Evolutionary conservation across 2,113 vertebrate genomes (phyloP), one percentile per base, ranked within the genome.

Genomic region (Pungitius pungitius): DNA sequence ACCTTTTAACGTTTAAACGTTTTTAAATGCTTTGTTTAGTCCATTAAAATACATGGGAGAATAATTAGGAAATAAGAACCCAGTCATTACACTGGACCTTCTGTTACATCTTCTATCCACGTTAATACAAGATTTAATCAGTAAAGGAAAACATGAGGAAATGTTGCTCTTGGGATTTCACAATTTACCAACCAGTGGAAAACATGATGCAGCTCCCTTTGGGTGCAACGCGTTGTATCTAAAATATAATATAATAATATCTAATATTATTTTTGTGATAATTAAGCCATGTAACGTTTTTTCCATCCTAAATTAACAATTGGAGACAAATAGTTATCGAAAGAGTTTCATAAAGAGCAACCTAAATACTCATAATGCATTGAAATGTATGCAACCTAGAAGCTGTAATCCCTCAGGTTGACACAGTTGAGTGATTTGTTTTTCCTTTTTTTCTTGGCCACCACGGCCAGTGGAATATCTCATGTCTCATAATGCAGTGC

Each of bases 141-240:
- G 18, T 22, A 8, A 47, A 51, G 59, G 22, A 69, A 62, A 59
- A 66, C 47, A 45, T 56, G 26, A 60, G 17, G 45, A 62, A 64
- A n/a, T 52, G 18, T 55, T 65, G 40, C 18, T 62, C 67, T 63
- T 67, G 55, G 49, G 54, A 52, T 37, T 70, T 78, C 43, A 42
- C 43, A 78, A 70, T 73, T 78, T 72, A n/a, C 73, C 47, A 54
- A 35, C 67, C 67, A 51, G 15, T 67, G 69, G 55, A 51, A 73
- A 75, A 72, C 8, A 49, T 22, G 13, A 52, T 39, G 39, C 20
- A 33, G 22, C 47, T 67, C 22, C 14, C 30, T 76, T 27, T 66
- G n/a, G 24, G 30, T 27, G n/a, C 61, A 64, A 39, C 39, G 18
- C 49, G 18, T 74, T 70, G 59, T 47, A 69, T 63, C 35, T 58